Base-by-base conservation (phyloP, 1,140 invertebrate species). In the Drosophila pseudoobscura region DNA sequence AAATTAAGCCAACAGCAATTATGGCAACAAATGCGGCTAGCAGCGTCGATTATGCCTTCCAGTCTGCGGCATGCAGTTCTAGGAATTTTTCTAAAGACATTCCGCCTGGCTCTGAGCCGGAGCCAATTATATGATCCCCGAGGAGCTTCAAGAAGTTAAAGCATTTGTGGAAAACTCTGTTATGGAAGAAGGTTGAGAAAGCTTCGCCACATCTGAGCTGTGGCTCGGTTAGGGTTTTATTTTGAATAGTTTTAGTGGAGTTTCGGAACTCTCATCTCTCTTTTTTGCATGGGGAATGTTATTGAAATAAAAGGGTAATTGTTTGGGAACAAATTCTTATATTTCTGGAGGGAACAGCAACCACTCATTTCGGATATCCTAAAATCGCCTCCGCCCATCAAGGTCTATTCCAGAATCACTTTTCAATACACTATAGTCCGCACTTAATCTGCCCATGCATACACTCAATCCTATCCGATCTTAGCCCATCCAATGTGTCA, bases 1-100 rank as follows among this genome's bases (percentile, higher is more conserved):
- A 85, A 85, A 85, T 85, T 85, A 85, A 85, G 80, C 80, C 80
- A 85, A 85, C 80, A 85, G 80, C 80, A 87, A 85, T 87, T 87
- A 85, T 87, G 78, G 82, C 78, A 77, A 80, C 77, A 84, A 84
- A 80, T 87, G 78, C 64, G 79, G 78, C 80, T 87, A 80, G 68
- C 82, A 85, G 69, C 80, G 69, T 49, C 80, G 79, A 85, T 85
- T 85, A 85, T 75, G 62, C 39, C 54, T 51, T 31, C 53, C 72
- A 74, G 47, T 55, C 26, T 20, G 45, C 39, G 35, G 15, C 66
- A 50, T 46, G 58, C 55, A 78, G 64, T 78, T 83, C 79, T 58
- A 61, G 60, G 49, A 56, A 70, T 74, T 78, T 73, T 82, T 82
- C 68, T 75, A 54, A 60, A 78, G 73, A 77, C 47, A 64, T 45